Evolutionary conservation across 1,140 invertebrate genomes (phyloP).

Genomic region (Phortica variegata): DNA sequence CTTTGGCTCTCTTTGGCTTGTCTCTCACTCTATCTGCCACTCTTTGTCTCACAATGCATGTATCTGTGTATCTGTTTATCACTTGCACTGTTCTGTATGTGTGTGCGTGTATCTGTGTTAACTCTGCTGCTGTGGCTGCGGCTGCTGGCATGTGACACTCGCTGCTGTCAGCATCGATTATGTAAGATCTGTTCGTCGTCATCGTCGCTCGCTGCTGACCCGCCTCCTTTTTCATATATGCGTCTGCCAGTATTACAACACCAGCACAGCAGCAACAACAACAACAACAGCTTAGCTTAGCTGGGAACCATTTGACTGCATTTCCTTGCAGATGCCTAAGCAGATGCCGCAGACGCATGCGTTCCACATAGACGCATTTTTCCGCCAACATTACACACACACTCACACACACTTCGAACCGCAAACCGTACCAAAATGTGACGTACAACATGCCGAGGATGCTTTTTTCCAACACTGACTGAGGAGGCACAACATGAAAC

Average conservation of each 20-base stretch:
- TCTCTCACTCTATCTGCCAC: not conserved
- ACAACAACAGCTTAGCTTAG: conserved; percentile 10
- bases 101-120: conserved; percentile 22
- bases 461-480: too few relatives aligned
- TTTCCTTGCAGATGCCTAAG: conserved; percentile 31
- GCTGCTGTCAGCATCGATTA: conserved; percentile 34
- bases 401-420: too few relatives aligned
- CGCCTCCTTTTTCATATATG: conserved; percentile 3
- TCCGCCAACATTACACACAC: too few relatives aligned
- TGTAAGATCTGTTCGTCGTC: conserved; percentile 29
- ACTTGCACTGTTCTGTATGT: conserved; percentile 11
- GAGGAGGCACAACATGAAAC: too few relatives aligned
- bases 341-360: conserved; percentile 17
- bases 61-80: conserved; percentile 9
- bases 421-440: too few relatives aligned
- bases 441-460: too few relatives aligned
- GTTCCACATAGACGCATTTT: too few relatives aligned
- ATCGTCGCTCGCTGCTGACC: too few relatives aligned
- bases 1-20: not conserved
- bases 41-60: not conserved
- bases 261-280: conserved; percentile 1
- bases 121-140: conserved; percentile 3
- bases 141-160: not conserved
- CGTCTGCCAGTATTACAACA: too few relatives aligned
- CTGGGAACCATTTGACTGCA: conserved; percentile 33